Percentiles rank a stretch among this genome's conserved stretches.
phyloP scores from a whole-genome alignment of 2,113 vertebrate genomes.

The Serinus canaria region DNA sequence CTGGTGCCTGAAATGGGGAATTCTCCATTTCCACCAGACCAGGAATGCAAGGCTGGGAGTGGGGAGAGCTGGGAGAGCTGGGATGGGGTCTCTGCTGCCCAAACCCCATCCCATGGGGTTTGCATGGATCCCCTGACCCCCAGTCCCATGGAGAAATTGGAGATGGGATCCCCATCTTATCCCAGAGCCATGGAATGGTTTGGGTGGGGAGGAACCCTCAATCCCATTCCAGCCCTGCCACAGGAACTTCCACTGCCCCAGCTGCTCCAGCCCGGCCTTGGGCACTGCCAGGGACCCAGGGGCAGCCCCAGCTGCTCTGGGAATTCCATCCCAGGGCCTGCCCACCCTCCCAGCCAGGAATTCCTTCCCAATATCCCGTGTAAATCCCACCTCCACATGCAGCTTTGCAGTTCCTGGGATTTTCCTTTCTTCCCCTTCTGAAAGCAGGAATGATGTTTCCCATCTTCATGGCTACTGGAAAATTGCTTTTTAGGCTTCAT shows the following conservation, averaged over 20 bases:
- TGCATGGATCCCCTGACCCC: rapidly evolving
- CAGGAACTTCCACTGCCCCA: rapidly evolving
- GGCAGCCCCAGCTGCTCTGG: not conserved
- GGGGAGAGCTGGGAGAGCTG: not conserved
- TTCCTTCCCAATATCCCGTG: not conserved
- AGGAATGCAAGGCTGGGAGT: not conserved
- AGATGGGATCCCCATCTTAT: not conserved
- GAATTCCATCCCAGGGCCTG: not conserved
- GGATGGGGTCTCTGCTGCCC: not conserved
- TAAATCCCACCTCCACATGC: not conserved
- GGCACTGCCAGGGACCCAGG: not conserved
- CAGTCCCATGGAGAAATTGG: not conserved
- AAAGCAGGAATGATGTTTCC: not conserved
- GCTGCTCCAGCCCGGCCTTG: not conserved
- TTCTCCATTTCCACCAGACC: not conserved
- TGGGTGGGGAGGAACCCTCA: not conserved
- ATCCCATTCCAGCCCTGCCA: not conserved
- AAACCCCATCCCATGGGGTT: rapidly evolving
- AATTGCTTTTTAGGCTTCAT: not conserved
- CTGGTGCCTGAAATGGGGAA: rapidly evolving
- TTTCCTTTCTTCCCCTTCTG: not conserved
- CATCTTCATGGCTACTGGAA: not conserved
- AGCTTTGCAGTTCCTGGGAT: not conserved
- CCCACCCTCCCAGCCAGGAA: not conserved
- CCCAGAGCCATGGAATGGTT: not conserved